A percentile compares a stretch with the other conserved stretches of the same genome.
Conservation (phyloP, 2,888 invertebrate species). For the Lagria hirta region DNA sequence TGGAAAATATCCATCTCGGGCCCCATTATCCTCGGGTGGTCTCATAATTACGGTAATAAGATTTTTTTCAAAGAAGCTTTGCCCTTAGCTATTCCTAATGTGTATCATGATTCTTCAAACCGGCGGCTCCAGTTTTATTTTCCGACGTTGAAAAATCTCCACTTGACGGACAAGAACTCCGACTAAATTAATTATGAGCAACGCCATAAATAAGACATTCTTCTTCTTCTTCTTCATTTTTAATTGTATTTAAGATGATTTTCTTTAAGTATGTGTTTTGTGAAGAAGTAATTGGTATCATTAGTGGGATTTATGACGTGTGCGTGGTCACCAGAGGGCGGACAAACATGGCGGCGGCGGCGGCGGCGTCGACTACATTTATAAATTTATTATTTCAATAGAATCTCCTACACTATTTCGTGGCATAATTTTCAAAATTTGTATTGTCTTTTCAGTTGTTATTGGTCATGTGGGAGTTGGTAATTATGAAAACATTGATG, state of each 20-base stretch:
- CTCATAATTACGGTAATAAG: slow-evolving; percentile 18
- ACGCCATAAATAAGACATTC: background rate
- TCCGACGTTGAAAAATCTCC: slow-evolving; percentile 19
- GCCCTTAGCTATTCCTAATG: slow-evolving; percentile 22
- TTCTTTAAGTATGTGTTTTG: slow-evolving; percentile 17
- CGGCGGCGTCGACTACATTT: too few relatives aligned
- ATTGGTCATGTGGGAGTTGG: too few relatives aligned
- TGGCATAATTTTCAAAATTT: too few relatives aligned
- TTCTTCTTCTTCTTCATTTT: background rate
- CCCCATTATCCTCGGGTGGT: too few relatives aligned
- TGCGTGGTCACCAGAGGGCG: slow-evolving; percentile 18
- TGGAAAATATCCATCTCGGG: too few relatives aligned
- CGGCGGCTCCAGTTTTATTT: slow-evolving; percentile 19
- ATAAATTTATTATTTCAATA: too few relatives aligned
- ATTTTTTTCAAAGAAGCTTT: slow-evolving; percentile 9
- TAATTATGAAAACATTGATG: too few relatives aligned
- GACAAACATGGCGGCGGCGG: slow-evolving; percentile 11
- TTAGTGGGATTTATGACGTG: slow-evolving; percentile 23
- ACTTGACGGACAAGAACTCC: slow-evolving; percentile 13
- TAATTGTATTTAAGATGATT: too few relatives aligned
- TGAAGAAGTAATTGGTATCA: slow-evolving; percentile 20
- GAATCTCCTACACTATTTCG: too few relatives aligned
- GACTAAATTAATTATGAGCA: slow-evolving; percentile 13
- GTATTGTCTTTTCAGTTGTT: too few relatives aligned
- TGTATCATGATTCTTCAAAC: slow-evolving; percentile 15